Conservation (phyloP, 2,797 vertebrate genomes). For the Sebastiscus albofasciatus region DNA sequence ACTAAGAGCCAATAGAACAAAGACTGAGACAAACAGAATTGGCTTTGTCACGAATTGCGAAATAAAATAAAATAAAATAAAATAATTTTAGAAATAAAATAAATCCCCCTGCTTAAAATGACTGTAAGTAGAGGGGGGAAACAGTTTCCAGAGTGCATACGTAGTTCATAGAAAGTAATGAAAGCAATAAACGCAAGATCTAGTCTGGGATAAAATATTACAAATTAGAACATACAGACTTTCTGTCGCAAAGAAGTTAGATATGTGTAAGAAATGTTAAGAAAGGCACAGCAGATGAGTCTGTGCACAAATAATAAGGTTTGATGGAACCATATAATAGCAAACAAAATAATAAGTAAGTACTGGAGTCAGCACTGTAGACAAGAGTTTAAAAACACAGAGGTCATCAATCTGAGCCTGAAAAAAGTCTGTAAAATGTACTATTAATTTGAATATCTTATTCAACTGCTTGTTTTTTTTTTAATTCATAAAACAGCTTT, state of each 20-base stretch:
- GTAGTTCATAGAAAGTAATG: not conserved
- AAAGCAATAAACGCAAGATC: not conserved
- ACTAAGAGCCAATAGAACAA: conserved; percentile 40
- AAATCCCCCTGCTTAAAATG: not conserved
- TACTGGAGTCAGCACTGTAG: not conserved
- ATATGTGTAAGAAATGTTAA: not conserved
- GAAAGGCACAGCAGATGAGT: not conserved
- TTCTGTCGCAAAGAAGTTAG: not conserved
- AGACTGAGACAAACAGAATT: conserved; percentile 51
- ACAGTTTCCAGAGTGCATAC: not conserved
- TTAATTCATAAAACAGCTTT: not conserved
- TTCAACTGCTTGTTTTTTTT: not conserved
- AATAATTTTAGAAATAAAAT: not conserved
- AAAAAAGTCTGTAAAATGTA: not conserved
- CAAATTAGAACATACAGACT: not conserved
- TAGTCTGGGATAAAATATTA: not conserved
- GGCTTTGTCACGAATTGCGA: conserved; percentile 52
- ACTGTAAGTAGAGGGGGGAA: not conserved
- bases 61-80: not conserved
- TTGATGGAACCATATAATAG: not conserved
- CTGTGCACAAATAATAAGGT: not conserved
- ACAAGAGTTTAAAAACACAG: not conserved
- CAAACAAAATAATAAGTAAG: not conserved
- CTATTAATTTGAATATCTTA: not conserved
- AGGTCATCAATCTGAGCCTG: too few relatives aligned